Conservation (phyloP, 1,140 invertebrate species). For the Arion vulgaris region DNA sequence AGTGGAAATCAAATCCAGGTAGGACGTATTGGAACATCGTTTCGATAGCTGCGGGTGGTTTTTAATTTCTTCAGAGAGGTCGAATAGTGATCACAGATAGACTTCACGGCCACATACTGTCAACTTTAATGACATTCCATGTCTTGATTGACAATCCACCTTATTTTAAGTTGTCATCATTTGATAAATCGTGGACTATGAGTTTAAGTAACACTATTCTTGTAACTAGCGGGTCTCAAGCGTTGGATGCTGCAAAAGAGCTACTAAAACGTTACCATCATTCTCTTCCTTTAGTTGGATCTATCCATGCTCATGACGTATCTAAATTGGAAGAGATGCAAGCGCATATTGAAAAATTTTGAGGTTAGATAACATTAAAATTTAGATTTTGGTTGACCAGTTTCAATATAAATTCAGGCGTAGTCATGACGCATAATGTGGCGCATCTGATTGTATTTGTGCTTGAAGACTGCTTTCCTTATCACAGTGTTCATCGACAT, state of each 20-base stretch:
- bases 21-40: slow-evolving; percentile 31
- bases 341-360: too few relatives aligned
- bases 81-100: slow-evolving; percentile 54
- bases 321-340: not conserved
- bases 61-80: slow-evolving; percentile 45
- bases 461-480: too few relatives aligned
- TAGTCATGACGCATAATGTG: too few relatives aligned
- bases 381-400: too few relatives aligned
- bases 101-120: slow-evolving; percentile 55
- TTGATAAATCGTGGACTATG: slow-evolving; percentile 48
- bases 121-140: slow-evolving; percentile 50
- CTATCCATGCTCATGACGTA: not conserved
- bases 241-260: slow-evolving; percentile 24
- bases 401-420: too few relatives aligned
- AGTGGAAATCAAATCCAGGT: slow-evolving; percentile 3
- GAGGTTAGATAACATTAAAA: too few relatives aligned
- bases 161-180: slow-evolving; percentile 47
- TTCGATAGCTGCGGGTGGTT: slow-evolving; percentile 33
- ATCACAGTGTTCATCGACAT: too few relatives aligned
- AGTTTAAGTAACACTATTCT: slow-evolving; percentile 38
- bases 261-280: slow-evolving; percentile 36
- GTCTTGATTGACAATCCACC: slow-evolving; percentile 50
- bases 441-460: too few relatives aligned
- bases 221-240: slow-evolving; percentile 15
- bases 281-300: slow-evolving; percentile 20